These are phyloP conservation scores for Coranthus polyacanthus DNA, from an alignment of 2,797 vertebrate species.

Conservation along the genomic window DNA sequence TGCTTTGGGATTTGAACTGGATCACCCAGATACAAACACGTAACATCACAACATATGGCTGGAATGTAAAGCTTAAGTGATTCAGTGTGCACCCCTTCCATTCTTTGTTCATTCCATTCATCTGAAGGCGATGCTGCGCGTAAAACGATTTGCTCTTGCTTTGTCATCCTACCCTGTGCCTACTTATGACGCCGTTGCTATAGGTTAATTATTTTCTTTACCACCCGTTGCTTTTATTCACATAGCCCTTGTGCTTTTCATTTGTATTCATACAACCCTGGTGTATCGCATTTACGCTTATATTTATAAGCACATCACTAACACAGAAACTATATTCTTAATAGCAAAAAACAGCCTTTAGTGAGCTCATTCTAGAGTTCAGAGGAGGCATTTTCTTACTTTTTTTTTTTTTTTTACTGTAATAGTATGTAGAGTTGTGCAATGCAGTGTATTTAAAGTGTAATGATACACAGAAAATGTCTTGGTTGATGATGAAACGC, in stretches of 20 bases:
- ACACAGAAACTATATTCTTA: slow-evolving; percentile 6
- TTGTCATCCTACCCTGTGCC: background rate
- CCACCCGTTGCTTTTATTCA: slow-evolving; percentile 27
- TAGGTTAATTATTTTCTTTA: slow-evolving; percentile 26
- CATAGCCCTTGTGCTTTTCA: slow-evolving; percentile 3
- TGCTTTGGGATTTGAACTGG: too few relatives aligned
- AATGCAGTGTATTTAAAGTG: slow-evolving; percentile 52
- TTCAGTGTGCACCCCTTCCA: background rate
- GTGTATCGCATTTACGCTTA: slow-evolving; percentile 13
- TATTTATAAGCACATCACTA: slow-evolving; percentile 1
- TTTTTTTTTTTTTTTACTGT: background rate
- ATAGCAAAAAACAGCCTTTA: slow-evolving; percentile 8
- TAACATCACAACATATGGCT: too few relatives aligned
- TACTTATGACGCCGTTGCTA: slow-evolving; percentile 6
- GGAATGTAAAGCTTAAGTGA: too few relatives aligned
- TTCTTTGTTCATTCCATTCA: background rate
- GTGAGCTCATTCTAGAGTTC: background rate
- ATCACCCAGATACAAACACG: too few relatives aligned
- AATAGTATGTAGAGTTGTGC: slow-evolving; percentile 38
- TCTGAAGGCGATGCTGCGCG: background rate
- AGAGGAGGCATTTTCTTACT: background rate
- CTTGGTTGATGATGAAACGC: slow-evolving; percentile 73
- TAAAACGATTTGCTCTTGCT: slow-evolving; percentile 12
- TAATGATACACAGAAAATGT: slow-evolving; percentile 48
- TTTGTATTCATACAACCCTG: slow-evolving; percentile 29